Percentiles rank a stretch among this genome's conserved stretches.
These are phyloP conservation scores for Cottus gobio DNA, from an alignment of 2,113 vertebrate genomes.

Conservation along the genomic window DNA sequence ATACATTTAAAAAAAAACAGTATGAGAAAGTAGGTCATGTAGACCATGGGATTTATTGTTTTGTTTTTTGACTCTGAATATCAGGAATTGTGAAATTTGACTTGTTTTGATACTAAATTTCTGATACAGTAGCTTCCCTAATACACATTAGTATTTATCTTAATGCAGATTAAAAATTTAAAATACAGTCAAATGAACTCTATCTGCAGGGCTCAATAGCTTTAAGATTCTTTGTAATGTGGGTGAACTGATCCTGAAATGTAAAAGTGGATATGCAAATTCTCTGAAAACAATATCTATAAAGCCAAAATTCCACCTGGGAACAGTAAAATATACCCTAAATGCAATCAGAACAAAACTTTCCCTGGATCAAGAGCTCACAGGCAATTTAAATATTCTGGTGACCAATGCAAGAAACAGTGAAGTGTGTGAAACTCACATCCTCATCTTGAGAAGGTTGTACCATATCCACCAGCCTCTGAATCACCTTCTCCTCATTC, in stretches of 20 bases:
- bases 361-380: background rate
- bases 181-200: background rate
- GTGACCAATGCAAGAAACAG: background rate
- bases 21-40: background rate
- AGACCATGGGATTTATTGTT: background rate
- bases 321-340: background rate
- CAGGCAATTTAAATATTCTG: background rate
- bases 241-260: background rate
- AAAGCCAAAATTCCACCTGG: background rate
- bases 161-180: background rate
- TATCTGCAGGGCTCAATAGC: background rate
- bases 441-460: conserved; percentile 98
- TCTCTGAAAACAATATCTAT: background rate
- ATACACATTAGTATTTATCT: background rate
- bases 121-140: background rate
- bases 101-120: too few relatives aligned
- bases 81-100: background rate
- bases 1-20: background rate
- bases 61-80: background rate
- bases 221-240: background rate
- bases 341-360: background rate
- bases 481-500: conserved; percentile 97
- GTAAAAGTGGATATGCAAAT: background rate
- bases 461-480: conserved; percentile 96
- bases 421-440: conserved; percentile 84